A percentile compares a stretch with the other conserved stretches of the same genome.
Evolutionary conservation across 2,888 invertebrate species (phyloP).

Genomic region (Chironomus tentans): DNA sequence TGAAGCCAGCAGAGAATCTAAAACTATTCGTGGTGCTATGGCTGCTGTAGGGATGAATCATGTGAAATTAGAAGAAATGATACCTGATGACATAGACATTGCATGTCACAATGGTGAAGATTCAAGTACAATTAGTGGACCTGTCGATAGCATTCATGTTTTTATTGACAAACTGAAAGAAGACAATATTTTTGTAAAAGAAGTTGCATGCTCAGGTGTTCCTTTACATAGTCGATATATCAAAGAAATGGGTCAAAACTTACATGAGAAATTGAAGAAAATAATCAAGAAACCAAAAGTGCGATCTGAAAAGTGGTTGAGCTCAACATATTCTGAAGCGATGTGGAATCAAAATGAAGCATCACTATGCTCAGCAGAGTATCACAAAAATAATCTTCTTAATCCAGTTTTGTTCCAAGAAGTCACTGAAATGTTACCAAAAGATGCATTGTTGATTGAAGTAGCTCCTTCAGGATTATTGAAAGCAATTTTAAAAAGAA

Average conservation of each 20-base stretch:
- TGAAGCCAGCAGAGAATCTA: slow-evolving; percentile 51
- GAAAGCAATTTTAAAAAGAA: slow-evolving; percentile 55
- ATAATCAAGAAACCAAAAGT: slow-evolving; percentile 53
- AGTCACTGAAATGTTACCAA: slow-evolving; percentile 51
- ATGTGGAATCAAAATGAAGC: slow-evolving; percentile 58
- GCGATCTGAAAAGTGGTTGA: slow-evolving; percentile 65
- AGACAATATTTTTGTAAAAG: slow-evolving; percentile 62
- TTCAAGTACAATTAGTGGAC: slow-evolving; percentile 78
- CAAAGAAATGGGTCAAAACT: slow-evolving; percentile 53
- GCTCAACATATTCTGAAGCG: slow-evolving; percentile 59
- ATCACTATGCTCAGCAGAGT: slow-evolving; percentile 64
- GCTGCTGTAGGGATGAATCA: slow-evolving; percentile 63
- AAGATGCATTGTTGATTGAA: slow-evolving; percentile 56
- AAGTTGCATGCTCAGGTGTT: slow-evolving; percentile 70
- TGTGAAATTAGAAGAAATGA: slow-evolving; percentile 44
- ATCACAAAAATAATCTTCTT: slow-evolving; percentile 77
- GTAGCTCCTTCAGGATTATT: slow-evolving; percentile 61
- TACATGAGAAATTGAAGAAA: slow-evolving; percentile 52
- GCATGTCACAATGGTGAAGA: slow-evolving; percentile 75
- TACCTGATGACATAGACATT: slow-evolving; percentile 63
- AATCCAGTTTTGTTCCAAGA: slow-evolving; percentile 52
- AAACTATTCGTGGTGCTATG: slow-evolving; percentile 59
- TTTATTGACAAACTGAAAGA: slow-evolving; percentile 54
- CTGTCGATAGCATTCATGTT: slow-evolving; percentile 51
- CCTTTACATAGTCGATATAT: slow-evolving; percentile 78